Evolutionary conservation across 2,888 invertebrate species (phyloP).

Genomic region (Clostera curtula): DNA sequence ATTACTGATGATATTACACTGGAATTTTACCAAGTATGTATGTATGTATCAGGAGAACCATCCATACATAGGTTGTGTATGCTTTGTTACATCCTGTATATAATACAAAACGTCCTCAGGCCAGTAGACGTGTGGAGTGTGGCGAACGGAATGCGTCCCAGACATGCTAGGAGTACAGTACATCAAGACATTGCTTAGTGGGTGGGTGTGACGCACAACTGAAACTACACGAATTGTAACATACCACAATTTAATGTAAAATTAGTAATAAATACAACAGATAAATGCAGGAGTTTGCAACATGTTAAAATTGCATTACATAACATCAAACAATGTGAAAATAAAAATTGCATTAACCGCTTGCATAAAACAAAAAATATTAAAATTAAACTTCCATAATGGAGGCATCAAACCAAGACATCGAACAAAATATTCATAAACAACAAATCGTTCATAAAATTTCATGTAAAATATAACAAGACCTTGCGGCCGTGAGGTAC

Average conservation of each 20-base stretch:
- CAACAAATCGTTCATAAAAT: constrained; percentile 71
- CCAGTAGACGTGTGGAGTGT: too few relatives aligned
- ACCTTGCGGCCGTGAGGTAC: constrained; percentile 44
- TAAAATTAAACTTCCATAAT: constrained; percentile 70
- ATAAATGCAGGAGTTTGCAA: constrained; percentile 80
- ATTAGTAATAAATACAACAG: constrained; percentile 81
- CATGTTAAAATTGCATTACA: constrained; percentile 75
- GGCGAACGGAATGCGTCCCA: too few relatives aligned
- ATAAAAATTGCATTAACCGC: constrained; percentile 73
- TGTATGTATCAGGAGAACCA: too few relatives aligned
- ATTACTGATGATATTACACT: too few relatives aligned
- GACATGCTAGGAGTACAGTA: too few relatives aligned
- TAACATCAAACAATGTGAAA: constrained; percentile 76
- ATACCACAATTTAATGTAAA: constrained; percentile 84
- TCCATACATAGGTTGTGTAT: too few relatives aligned
- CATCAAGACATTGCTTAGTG: too few relatives aligned
- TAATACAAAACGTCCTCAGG: too few relatives aligned
- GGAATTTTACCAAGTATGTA: too few relatives aligned
- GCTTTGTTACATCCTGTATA: too few relatives aligned
- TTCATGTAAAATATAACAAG: constrained; percentile 69
- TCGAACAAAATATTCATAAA: constrained; percentile 66
- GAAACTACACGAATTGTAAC: constrained; percentile 76
- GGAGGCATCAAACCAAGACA: constrained; percentile 75
- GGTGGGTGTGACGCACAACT: constrained; percentile 60
- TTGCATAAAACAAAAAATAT: constrained; percentile 74